Base-by-base conservation (phyloP, 1,140 invertebrate genomes). In the Saxidomus purpurata region DNA sequence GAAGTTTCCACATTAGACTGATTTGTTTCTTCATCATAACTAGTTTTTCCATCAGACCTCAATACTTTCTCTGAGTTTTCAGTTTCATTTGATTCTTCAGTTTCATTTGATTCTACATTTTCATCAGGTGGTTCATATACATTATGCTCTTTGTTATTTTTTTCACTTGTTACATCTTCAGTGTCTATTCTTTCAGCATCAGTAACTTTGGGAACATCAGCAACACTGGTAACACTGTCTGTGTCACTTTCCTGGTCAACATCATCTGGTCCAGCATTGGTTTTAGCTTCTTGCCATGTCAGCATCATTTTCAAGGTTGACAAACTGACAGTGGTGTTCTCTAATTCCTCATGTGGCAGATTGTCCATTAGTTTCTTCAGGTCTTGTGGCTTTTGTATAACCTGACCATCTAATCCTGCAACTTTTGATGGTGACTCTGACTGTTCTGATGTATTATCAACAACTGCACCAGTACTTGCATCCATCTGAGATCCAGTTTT, bases 351-450 rank as follows among this genome's bases (percentile, higher is more conserved):
- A 52, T 52, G 34, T 36, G 43, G 43, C 9, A 79, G 31, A 34
- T 31, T 79, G 28, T 79, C 76, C 43, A 79, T 79, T 17, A 52
- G 49, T 11, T 25, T 38, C 31, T 79, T 79, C 28, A 79, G 47
- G 11, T 79, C 76, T 36, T 79, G 43, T 52, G 76, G 76, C 34
- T 79, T 79, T 34, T 79, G 76, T 19, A 79, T 79, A 47, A 55
- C 76, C 17, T 79, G 43, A 11, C 76, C 47, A 79, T 79, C 76
- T 52, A 79, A 19, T 36, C 17, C 36, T 59, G 49, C 22, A 34
- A 79, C 28, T 19, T 11, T 74, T 25, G 40, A 19, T 3, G 43
- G 17, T 31, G 47, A 49, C 8, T 49, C 67, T 38, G 34, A 17
- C 6, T 15, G 3, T 31, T 67, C 63, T 4, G 25, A 4, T 59